Evolutionary conservation across 2,113 vertebrate genomes (phyloP).

Genomic region (Pelusios castaneus): DNA sequence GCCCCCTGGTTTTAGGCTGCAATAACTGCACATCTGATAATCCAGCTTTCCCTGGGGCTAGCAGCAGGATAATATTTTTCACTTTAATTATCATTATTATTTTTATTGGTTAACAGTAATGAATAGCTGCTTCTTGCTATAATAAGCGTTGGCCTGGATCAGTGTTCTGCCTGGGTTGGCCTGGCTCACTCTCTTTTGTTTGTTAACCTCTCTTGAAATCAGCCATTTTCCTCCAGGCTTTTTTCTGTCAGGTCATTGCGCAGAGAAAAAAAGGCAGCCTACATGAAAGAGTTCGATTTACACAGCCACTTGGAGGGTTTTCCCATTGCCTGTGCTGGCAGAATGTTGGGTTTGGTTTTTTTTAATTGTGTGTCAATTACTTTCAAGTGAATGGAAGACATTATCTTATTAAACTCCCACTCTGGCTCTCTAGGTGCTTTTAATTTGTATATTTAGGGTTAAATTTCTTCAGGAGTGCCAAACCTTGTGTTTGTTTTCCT

Average conservation of each 20-base stretch:
- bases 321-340: background rate
- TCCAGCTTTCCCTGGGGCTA: background rate
- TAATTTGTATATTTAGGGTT: background rate
- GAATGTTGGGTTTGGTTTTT: background rate
- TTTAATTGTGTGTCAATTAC: background rate
- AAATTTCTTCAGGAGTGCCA: background rate
- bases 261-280: background rate
- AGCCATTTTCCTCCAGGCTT: conserved; percentile 12
- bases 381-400: background rate
- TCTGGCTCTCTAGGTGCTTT: background rate
- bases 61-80: accelerated
- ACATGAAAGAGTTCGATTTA: background rate
- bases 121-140: background rate
- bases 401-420: background rate
- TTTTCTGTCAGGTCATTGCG: conserved; percentile 21
- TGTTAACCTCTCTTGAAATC: background rate
- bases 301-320: background rate
- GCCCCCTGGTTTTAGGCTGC: background rate
- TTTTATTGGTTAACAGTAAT: accelerated
- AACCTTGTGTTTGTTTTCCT: conserved; percentile 1
- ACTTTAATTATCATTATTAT: background rate
- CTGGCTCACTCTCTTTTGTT: background rate
- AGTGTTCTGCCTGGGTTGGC: background rate
- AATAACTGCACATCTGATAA: background rate
- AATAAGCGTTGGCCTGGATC: background rate